phyloP scores from a whole-genome alignment of 2,113 vertebrate genomes.

The Pheucticus melanocephalus region DNA sequence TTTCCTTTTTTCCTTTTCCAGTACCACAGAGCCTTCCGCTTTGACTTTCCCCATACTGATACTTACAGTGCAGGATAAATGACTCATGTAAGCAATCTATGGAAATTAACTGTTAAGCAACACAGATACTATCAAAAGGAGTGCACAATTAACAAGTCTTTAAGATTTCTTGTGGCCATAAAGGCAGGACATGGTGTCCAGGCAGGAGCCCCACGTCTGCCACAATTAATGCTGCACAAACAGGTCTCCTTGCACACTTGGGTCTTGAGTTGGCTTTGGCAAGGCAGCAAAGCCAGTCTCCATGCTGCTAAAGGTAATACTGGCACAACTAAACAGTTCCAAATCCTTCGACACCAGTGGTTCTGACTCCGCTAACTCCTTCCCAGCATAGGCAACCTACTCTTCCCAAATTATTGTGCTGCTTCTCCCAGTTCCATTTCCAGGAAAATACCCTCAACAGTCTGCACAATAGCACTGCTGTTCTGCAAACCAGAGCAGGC shows the following conservation, averaged over 20 bases:
- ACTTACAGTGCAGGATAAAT: not conserved
- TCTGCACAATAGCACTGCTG: not conserved
- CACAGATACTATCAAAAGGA: not conserved
- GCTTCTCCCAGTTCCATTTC: not conserved
- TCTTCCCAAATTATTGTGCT: rapidly evolving
- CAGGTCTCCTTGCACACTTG: not conserved
- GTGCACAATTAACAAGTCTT: not conserved
- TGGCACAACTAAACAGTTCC: not conserved
- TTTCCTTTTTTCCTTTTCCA: not conserved
- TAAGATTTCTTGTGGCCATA: not conserved
- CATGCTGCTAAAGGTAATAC: rapidly evolving
- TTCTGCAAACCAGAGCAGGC: not conserved
- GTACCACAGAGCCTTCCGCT: not conserved
- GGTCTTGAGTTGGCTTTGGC: not conserved
- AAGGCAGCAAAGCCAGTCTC: not conserved
- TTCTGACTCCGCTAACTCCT: not conserved
- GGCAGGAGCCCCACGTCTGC: not conserved
- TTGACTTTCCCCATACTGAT: not conserved
- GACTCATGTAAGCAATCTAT: not conserved
- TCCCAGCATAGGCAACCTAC: not conserved
- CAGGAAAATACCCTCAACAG: not conserved
- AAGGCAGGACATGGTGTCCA: not conserved
- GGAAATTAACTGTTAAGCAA: not conserved
- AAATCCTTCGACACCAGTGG: not conserved
- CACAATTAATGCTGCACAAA: not conserved